Conservation (phyloP, 2,888 invertebrate species). For the Sturmia bella region DNA sequence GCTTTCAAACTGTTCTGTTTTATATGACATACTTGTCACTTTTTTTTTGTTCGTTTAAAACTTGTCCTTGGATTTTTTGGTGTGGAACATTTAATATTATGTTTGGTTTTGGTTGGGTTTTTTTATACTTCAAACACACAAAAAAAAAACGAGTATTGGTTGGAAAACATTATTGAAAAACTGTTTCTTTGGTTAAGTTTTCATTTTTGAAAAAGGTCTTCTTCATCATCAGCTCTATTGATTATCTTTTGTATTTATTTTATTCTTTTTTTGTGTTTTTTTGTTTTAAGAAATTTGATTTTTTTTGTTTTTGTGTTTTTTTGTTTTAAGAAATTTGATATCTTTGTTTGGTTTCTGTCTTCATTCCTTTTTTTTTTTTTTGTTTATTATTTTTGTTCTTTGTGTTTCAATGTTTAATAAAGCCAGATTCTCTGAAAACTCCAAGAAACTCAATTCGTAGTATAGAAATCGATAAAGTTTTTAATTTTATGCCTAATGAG, state of each 20-base stretch:
- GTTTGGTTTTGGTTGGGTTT: constrained; percentile 17
- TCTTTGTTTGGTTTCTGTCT: constrained; percentile 63
- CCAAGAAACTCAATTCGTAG: constrained; percentile 18
- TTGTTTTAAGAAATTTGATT: constrained; percentile 60
- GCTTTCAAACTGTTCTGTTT: constrained; percentile 23
- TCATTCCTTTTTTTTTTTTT: constrained; percentile 41
- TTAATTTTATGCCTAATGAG: constrained; percentile 36
- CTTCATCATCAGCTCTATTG: constrained; percentile 60
- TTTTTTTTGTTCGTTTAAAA: constrained; percentile 50
- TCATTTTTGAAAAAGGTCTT: constrained; percentile 54
- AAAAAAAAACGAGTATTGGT: constrained; percentile 44
- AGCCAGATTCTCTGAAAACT: constrained; percentile 56
- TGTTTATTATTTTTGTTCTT: constrained; percentile 53
- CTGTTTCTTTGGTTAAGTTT: constrained; percentile 43
- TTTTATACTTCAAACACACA: not conserved
- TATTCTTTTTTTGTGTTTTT: not conserved
- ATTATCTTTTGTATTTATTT: constrained; percentile 50
- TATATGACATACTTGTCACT: constrained; percentile 69
- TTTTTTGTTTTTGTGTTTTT: constrained; percentile 56
- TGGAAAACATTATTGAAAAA: constrained; percentile 53
- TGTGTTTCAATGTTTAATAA: constrained; percentile 43
- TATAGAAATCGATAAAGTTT: constrained; percentile 55
- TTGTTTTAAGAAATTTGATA: constrained; percentile 63
- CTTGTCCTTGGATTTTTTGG: constrained; percentile 67
- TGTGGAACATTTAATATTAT: constrained; percentile 68